phyloP scores from a whole-genome alignment of 2,888 invertebrate genomes.

The Cantharis lateralis region DNA sequence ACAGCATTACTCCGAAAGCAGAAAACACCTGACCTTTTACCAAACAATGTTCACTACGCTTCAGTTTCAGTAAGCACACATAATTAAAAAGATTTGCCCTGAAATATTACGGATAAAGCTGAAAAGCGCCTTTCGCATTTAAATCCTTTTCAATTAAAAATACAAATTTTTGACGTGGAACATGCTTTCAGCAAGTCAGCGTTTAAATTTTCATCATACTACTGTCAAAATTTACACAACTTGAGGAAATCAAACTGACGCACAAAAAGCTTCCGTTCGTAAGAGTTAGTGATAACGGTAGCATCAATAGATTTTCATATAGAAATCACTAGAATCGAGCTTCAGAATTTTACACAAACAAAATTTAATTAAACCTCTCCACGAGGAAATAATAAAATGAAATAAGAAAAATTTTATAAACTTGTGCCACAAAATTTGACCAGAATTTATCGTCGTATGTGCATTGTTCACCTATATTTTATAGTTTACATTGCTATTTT shows the following conservation, averaged over 20 bases:
- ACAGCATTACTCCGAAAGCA: background rate
- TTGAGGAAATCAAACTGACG: constrained; percentile 23
- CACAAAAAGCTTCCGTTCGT: constrained; percentile 19
- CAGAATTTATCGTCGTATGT: background rate
- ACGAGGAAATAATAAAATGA: background rate
- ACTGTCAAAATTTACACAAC: background rate
- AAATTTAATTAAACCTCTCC: background rate
- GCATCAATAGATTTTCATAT: background rate
- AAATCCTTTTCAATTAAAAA: background rate
- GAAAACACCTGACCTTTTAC: background rate
- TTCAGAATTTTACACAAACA: background rate
- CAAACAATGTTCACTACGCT: background rate
- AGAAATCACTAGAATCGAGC: background rate
- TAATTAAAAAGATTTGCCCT: background rate
- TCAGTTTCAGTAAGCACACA: background rate
- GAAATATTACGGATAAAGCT: background rate
- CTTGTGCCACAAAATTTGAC: background rate
- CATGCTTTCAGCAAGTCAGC: background rate
- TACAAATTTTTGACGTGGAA: background rate
- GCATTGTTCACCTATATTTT: background rate
- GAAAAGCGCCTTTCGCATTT: background rate
- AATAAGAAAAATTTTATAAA: background rate
- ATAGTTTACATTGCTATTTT: background rate
- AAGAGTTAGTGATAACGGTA: background rate
- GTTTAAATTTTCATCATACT: background rate